Base-by-base conservation (phyloP, 2,113 vertebrate species). In the Gadus macrocephalus region DNA sequence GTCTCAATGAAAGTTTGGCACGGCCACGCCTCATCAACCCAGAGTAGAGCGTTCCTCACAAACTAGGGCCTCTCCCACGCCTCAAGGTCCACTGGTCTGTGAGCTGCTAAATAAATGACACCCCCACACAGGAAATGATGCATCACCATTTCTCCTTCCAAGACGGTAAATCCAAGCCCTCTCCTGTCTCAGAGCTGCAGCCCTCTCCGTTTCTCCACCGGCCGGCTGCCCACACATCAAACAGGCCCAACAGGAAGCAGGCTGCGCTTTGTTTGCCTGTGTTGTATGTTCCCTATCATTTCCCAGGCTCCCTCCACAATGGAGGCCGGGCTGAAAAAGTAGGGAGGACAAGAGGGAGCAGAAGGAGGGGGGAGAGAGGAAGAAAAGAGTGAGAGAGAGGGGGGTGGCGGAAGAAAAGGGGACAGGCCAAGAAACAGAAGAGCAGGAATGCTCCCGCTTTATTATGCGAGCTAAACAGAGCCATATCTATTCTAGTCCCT, bases 171-270 rank as follows among this genome's bases (percentile, higher is more conserved):
- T 49, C 8, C 38, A 42, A 42, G 38, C 8, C 42, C 8, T 7
- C 42, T 49, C 75, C 20, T 0, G 58, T 20, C n/a, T 20, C 79
- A 72, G 68, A 66, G 77, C 68, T 61, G 53, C 49, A 1, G 25
- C 25, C 60, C 31, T n/a, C 8, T 49, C 12, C 12, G 12, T 49
- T 49, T 49, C 42, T 49, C 42, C 42, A 9, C 42, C 42, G 8
- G 9, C 78, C 2, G 8, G 9, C 78, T 4, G 82, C 81, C 78
- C 38, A 70, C 86, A 80, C 76, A 83, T 83, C 84, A 70, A 80
- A 82, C 78, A 85, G 81, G 71, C 71, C 63, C 68, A 28, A 85
- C 85, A 88, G 89, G 90, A 90, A 89, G 89, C 89, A 90, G 88
- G n/a, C n/a, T n/a, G 85, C 88, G 88, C 81, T 79, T 84, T 68